Base-by-base conservation (phyloP, 2,797 vertebrate genomes). In the Pipistrellus pipistrellus region DNA sequence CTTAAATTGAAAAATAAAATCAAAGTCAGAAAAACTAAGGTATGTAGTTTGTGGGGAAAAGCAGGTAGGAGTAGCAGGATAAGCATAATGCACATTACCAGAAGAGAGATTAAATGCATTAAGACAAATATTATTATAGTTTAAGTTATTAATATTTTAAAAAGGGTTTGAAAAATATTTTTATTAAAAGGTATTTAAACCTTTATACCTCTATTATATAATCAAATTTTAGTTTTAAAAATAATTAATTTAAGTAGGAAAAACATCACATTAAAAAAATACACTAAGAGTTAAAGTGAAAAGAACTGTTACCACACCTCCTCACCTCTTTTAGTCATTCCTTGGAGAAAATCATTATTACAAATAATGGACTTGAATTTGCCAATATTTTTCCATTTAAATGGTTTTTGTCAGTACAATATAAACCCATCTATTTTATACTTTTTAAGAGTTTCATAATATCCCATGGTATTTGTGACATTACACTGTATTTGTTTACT, bases 1-100 rank as follows among this genome's bases (percentile, higher is more conserved):
- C 91, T 73, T 68, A 75, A 38, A 75, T 1, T 62, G 66, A 91
- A 86, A 90, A 85, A 51, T 86, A 80, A 88, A 96, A 86, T 85
- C 23, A 83, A 62, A 86, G 64, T 27, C 21, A 75, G 14, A 86
- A 51, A 77, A 93, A 51, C 4, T 81, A 69, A 9, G 62, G 35
- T 41, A 20, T 10, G 2, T 38, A 30, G 5, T 41, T 6, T 69
- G 8, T 46, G 14, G 8, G 73, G 12, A 8, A 0, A 25, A 30
- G 12, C 27, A 13, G 59, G 0, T 30, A 13, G 8, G 10, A 3
- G 1, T 66, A 80, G 11, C 8, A 69, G 18, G 18, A 41, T 80
- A 53, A 32, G 12, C 30, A 6, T 25, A 35, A 38, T 20, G 88
- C 20, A 73, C 23, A 44, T 10, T 25, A 25, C 11, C 15, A 91